Conservation (phyloP, 2,888 invertebrate species). For the Polymixis flavicincta region DNA sequence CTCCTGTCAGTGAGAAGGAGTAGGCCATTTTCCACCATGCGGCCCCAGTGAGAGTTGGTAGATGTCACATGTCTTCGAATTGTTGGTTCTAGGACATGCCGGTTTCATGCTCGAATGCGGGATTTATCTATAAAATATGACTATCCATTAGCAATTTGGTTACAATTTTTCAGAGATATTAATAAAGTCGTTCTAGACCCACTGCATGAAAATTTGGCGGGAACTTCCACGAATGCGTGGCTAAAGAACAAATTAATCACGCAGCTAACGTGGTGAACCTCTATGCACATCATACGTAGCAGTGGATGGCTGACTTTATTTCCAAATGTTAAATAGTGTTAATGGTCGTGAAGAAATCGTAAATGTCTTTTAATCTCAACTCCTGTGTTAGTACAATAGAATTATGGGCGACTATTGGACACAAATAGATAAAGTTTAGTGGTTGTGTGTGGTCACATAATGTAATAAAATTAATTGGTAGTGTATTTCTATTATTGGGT, state of each 20-base stretch:
- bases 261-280: neutral
- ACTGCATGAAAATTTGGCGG: neutral
- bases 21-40: too few relatives aligned
- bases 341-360: constrained; percentile 54
- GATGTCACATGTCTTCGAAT: too few relatives aligned
- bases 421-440: constrained; percentile 31
- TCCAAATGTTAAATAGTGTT: constrained; percentile 49
- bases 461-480: constrained; percentile 24
- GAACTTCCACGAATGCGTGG: neutral
- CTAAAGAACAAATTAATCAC: neutral
- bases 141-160: too few relatives aligned
- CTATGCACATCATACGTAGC: neutral
- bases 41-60: too few relatives aligned
- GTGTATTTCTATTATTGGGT: constrained; percentile 28
- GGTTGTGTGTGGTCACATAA: constrained; percentile 40
- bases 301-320: neutral
- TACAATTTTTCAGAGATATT: too few relatives aligned
- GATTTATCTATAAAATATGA: too few relatives aligned
- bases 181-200: neutral
- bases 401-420: constrained; percentile 24
- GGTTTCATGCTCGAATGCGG: too few relatives aligned
- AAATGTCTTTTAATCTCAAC: constrained; percentile 54
- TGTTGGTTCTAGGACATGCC: too few relatives aligned
- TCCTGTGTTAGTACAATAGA: constrained; percentile 37
- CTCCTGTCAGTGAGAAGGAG: too few relatives aligned